Evolutionary conservation across 2,113 vertebrate species (phyloP), one percentile per base, ranked within the genome.

Genomic region (Sturnira hondurensis): DNA sequence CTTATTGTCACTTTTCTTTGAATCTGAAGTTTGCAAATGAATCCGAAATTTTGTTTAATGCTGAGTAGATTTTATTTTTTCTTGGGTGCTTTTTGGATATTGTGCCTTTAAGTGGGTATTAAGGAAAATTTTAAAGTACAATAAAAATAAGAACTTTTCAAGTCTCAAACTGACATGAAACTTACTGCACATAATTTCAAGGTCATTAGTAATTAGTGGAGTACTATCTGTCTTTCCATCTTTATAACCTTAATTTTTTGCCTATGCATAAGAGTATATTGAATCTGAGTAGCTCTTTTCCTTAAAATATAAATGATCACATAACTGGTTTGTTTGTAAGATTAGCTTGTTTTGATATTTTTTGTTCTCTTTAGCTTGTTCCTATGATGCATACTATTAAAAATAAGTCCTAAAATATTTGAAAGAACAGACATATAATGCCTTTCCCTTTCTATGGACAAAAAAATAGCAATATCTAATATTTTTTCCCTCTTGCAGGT

Each of bases 301-400:
- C 91, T 97, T 87, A 84, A 87, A 93, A 91, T 92, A 81, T 61
- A 94, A 93, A 94, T 94, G 28, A 88, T 65, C 16, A 70, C 5
- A 81, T 28, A 85, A 36, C 16, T 80, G 41, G 12, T 56, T 96
- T 7, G 54, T 15, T 86, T 88, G 63, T 78, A 97, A 92, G 20
- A 78, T 95, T 61, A 83, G 16, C 11, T 97, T 94, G 10, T 68
- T 94, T 95, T 81, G n/a, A 94, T 73, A 8, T 1, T 31, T 92
- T 92, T 19, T 89, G 12, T 16, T 93, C 10, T 85, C 52, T 92
- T 86, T 65, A 91, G 17, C 6, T 68, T 70, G n/a, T 81, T 82
- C 3, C n/a, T 56, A n/a, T 85, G 28, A 95, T 24, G 41, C 36
- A 78, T 68, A 88, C 38, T 93, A 82, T 83, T 86, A 50, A 81